phyloP scores from a whole-genome alignment of 2,797 vertebrate species.

The Tapirus indicus region DNA sequence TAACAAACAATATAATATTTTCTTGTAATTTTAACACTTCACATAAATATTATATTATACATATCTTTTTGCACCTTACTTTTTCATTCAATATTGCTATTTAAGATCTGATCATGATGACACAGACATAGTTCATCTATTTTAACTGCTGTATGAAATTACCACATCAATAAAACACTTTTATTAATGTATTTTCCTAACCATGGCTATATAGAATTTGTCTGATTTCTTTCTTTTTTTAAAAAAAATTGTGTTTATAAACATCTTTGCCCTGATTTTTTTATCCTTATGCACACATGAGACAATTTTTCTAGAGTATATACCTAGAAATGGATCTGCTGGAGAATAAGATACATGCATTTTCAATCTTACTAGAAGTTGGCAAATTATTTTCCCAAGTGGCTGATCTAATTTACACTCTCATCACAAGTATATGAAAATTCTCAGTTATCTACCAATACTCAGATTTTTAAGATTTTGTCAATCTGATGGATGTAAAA shows the following conservation, averaged over 20 bases:
- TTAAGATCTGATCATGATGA: not conserved
- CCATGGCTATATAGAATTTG: not conserved
- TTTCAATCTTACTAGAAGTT: not conserved
- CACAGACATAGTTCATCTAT: not conserved
- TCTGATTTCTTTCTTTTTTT: not conserved
- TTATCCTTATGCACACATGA: not conserved
- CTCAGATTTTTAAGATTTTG: slow-evolving; percentile 42
- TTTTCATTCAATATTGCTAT: not conserved
- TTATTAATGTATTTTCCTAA: not conserved
- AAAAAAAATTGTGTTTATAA: not conserved
- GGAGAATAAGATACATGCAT: not conserved
- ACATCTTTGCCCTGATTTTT: not conserved
- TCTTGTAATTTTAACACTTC: not conserved
- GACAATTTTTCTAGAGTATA: not conserved
- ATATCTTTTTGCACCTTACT: not conserved
- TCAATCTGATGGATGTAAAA: not conserved
- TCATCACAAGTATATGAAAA: not conserved
- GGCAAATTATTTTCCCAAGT: not conserved
- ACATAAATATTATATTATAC: not conserved
- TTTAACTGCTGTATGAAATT: not conserved
- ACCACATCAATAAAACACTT: not conserved
- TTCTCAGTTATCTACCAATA: not conserved
- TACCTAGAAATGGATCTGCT: not conserved
- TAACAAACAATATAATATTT: not conserved
- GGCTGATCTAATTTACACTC: not conserved